Base-by-base conservation (phyloP, 2,797 vertebrate genomes). In the Fringilla coelebs region DNA sequence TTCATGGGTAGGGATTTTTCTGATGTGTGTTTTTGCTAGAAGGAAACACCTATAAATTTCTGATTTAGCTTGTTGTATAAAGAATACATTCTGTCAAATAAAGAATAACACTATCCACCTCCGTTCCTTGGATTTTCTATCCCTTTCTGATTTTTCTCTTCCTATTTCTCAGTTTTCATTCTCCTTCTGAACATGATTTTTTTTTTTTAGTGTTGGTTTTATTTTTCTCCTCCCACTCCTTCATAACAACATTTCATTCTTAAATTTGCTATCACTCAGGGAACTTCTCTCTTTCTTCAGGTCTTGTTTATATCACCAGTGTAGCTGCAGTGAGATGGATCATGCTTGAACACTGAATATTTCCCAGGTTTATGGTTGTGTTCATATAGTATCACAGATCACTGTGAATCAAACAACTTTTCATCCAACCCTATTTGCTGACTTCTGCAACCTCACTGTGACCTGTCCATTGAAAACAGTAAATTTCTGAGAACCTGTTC, bases 81-180 rank as follows among this genome's bases (percentile, higher is more conserved):
- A 94, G 91, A 87, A 94, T 86, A 96, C 94, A 85, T 91, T 94
- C 91, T 96, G 96, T 95, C 96, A 96, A 94, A 96, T 94, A 95
- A 91, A 96, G 85, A 93, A 89, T 62, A 94, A 95, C 96, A 96
- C 96, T 65, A 87, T 62, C 96, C 93, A 88, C 85, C 93, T 96
- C 91, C 72, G 3, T 96, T 87, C 89, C 45, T 79, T 87, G 88
- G 87, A 86, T 95, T 94, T 93, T 88, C 92, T 85, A 77, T 74
- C 49, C 57, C 54, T 91, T 92, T 94, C 75, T 89, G 78, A 80
- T 89, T 96, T 93, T 95, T 93, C 48, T 88, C 55, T 94, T 94
- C 83, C 74, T 88, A 51, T 94, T 96, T 95, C 94, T 92, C 96
- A 89, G 90, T 74, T 96, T 94, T 90, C 79, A 76, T 88, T 96